A percentile compares a stretch with the other conserved stretches of the same genome.
phyloP scores from a whole-genome alignment of 1,140 invertebrate genomes.

The Sweltsa coloradensis region DNA sequence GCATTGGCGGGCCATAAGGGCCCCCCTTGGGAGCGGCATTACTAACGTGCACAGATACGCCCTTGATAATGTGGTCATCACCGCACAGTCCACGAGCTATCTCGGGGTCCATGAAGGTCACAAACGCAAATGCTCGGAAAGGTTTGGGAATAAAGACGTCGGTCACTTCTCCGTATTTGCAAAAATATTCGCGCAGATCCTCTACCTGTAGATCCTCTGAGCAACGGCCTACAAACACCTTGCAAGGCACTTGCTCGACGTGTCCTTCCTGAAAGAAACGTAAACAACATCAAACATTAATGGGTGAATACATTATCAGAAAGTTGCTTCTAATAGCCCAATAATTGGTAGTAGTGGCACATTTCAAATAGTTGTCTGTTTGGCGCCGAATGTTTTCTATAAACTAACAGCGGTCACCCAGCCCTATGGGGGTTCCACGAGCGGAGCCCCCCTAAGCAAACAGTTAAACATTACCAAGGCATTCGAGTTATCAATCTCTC shows the following conservation, averaged over 20 bases:
- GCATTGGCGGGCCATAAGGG: conserved; percentile 10
- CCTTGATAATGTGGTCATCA: conserved; percentile 52
- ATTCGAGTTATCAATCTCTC: too few relatives aligned
- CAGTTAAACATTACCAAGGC: too few relatives aligned
- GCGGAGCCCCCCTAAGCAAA: too few relatives aligned
- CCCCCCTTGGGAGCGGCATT: conserved; percentile 43
- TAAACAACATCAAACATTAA: too few relatives aligned
- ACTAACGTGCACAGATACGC: conserved; percentile 47
- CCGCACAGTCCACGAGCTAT: conserved; percentile 46
- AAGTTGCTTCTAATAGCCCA: too few relatives aligned
- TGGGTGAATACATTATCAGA: too few relatives aligned
- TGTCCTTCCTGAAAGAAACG: conserved; percentile 59
- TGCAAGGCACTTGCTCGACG: conserved; percentile 53
- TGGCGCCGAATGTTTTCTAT: too few relatives aligned
- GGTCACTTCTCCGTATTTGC: conserved; percentile 44
- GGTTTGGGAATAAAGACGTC: conserved; percentile 49
- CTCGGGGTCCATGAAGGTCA: conserved; percentile 47
- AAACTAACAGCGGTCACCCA: too few relatives aligned
- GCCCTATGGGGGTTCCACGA: too few relatives aligned
- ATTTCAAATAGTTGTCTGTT: too few relatives aligned
- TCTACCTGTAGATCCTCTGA: conserved; percentile 39
- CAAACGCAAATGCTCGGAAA: conserved; percentile 49
- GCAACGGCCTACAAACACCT: conserved; percentile 50
- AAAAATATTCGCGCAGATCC: conserved; percentile 46
- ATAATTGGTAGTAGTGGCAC: too few relatives aligned